These are phyloP conservation scores for Otolemur garnettii DNA, from an alignment of 2,113 vertebrate genomes.

Conservation along the genomic window DNA sequence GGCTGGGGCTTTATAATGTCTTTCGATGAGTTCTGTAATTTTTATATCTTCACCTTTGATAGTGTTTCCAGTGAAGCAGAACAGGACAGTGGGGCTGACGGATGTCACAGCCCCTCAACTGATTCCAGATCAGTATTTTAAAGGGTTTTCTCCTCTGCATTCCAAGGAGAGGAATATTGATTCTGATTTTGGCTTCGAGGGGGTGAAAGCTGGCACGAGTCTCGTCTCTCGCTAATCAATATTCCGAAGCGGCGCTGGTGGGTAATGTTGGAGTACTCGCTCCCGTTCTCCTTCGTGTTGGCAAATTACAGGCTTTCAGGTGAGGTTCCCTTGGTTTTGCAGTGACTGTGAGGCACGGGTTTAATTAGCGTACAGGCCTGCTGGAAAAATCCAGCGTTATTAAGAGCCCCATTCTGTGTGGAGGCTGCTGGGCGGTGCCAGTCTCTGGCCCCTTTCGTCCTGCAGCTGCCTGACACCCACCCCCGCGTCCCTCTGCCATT, in stretches of 20 bases:
- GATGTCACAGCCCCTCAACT: constrained; percentile 61
- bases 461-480: not conserved
- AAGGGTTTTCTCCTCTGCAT: constrained; percentile 6
- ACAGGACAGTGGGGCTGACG: not conserved
- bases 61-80: constrained; percentile 65
- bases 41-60: constrained; percentile 58
- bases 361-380: constrained; percentile 59
- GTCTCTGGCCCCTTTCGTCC: not conserved
- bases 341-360: constrained; percentile 5
- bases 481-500: not conserved
- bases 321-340: not conserved
- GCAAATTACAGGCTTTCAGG: constrained; percentile 70
- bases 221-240: not conserved
- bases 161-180: constrained; percentile 73
- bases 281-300: not conserved
- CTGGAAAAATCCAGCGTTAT: constrained; percentile 15
- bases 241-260: not conserved
- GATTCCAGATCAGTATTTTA: constrained; percentile 28
- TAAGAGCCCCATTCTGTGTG: not conserved
- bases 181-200: constrained; percentile 12
- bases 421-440: not conserved
- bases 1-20: constrained; percentile 11
- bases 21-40: constrained; percentile 61
- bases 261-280: not conserved
- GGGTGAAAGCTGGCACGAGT: not conserved